Conservation (phyloP, 2,113 vertebrate genomes). For the Rattus norvegicus region GRCr8 NC_086025.1:119445001-119445500, state of each 20-base stretch:
- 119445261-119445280: background rate
- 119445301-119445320: background rate
- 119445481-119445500: background rate
- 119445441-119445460: background rate
- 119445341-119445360: background rate
- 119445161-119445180: background rate
- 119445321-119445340: background rate
- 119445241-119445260: background rate
- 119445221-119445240: background rate
- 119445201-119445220: background rate
- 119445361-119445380: background rate
- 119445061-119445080: background rate
- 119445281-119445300: background rate
- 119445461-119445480: background rate
- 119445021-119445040: background rate
- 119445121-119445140: background rate
- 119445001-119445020: background rate
- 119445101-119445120: background rate
- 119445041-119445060: background rate
- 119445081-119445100: background rate
- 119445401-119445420: background rate
- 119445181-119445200: background rate
- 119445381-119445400: background rate
- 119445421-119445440: background rate
- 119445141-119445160: background rate